These are phyloP conservation scores for Aphelenchoides avenae DNA, from an alignment of 1,140 invertebrate genomes.

Conservation along the genomic window DNA sequence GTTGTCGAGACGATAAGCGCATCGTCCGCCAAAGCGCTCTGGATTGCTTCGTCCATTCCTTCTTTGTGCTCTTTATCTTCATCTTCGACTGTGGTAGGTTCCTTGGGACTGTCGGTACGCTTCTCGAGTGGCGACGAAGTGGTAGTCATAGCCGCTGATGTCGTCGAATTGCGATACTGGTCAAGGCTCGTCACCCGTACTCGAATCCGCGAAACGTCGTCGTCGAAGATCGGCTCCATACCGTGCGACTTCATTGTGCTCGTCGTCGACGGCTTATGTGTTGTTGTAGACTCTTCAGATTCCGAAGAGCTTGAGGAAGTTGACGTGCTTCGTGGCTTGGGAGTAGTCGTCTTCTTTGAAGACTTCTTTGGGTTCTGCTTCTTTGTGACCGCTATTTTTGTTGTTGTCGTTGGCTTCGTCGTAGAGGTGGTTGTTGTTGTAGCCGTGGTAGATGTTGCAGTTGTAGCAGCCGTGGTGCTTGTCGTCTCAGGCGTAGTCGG, in stretches of 20 bases:
- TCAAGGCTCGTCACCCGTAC: too few relatives aligned
- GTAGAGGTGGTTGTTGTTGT: constrained; percentile 10
- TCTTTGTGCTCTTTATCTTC: constrained; percentile 16
- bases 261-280: too few relatives aligned
- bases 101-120: constrained; percentile 4
- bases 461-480: constrained; percentile 10
- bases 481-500: constrained; percentile 19
- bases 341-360: too few relatives aligned
- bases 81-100: constrained; percentile 4
- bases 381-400: constrained; percentile 8
- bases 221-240: too few relatives aligned
- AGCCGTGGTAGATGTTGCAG: constrained; percentile 14
- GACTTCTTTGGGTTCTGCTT: too few relatives aligned
- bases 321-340: too few relatives aligned
- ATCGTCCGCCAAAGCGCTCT: constrained; percentile 21
- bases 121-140: not conserved
- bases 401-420: constrained; percentile 5
- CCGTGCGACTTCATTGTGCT: too few relatives aligned
- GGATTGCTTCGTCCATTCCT: constrained; percentile 8
- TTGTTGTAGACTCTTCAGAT: too few relatives aligned
- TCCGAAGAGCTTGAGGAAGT: too few relatives aligned
- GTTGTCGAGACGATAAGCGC: too few relatives aligned
- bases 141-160: constrained; percentile 3
- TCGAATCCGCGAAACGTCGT: too few relatives aligned
- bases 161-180: not conserved